These are phyloP conservation scores for Hyperopisus bebe DNA, from an alignment of 2,113 vertebrate species.

Conservation along the genomic window DNA sequence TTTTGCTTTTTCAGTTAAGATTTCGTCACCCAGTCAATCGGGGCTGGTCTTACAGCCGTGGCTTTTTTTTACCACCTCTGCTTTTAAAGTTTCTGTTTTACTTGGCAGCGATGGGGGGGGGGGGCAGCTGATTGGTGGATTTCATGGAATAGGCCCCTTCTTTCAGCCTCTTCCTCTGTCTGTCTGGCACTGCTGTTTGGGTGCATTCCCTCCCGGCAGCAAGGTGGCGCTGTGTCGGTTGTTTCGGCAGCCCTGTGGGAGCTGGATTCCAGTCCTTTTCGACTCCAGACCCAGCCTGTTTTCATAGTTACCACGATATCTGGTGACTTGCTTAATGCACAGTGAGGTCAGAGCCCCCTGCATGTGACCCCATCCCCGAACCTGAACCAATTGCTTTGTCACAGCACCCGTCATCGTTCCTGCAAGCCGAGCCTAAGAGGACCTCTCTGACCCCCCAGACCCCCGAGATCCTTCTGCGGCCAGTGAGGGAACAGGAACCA, in stretches of 20 bases:
- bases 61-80: conserved; percentile 9
- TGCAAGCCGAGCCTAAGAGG: neutral
- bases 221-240: conserved; percentile 7
- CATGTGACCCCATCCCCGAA: neutral
- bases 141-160: neutral
- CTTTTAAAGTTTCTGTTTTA: neutral
- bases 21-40: neutral
- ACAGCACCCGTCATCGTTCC: neutral
- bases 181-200: conserved; percentile 4
- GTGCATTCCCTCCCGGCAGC: neutral
- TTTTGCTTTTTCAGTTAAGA: conserved; percentile 19
- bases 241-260: neutral
- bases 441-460: neutral
- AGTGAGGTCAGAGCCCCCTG: neutral
- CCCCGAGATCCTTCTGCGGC: neutral
- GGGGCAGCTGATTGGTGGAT: neutral
- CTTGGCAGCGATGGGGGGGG: neutral
- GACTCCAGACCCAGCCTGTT: neutral
- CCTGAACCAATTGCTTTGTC: neutral
- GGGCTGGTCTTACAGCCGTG: conserved; percentile 22
- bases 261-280: neutral
- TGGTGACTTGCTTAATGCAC: neutral
- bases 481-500: neutral
- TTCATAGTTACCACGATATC: neutral
- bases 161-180: neutral